These are phyloP conservation scores for Bombus consobrinus DNA, from an alignment of 1,140 invertebrate species.

Conservation along the genomic window DNA sequence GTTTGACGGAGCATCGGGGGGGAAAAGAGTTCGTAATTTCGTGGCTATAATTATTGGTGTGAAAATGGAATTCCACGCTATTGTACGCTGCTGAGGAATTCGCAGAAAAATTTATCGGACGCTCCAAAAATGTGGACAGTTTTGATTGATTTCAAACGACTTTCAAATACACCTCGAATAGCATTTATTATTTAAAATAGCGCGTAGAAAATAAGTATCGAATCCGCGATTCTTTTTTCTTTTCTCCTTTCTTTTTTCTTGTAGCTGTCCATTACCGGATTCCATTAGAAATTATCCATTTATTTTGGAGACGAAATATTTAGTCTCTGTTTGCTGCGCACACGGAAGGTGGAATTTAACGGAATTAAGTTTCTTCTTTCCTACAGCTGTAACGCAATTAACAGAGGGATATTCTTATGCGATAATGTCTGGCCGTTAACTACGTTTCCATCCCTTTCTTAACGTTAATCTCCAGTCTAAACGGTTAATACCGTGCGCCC, in stretches of 20 bases:
- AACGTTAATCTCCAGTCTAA: not conserved
- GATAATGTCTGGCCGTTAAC: constrained; percentile 12
- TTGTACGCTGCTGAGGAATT: not conserved
- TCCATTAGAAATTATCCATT: not conserved
- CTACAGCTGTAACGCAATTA: constrained; percentile 31
- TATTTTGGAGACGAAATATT: not conserved
- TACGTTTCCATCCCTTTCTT: no score
- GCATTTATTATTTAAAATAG: not conserved
- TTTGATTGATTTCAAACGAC: not conserved
- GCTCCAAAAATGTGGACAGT: not conserved
- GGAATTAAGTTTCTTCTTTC: constrained; percentile 14
- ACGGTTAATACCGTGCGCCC: no score
- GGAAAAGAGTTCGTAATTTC: constrained; percentile 11
- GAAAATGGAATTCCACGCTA: constrained; percentile 2
- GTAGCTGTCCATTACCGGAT: not conserved
- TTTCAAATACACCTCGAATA: not conserved
- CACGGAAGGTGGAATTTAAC: constrained; percentile 1
- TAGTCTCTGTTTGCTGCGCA: no score
- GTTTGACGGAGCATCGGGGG: not conserved
- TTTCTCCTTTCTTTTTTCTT: no score
- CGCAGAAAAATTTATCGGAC: not conserved
- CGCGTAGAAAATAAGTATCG: not conserved
- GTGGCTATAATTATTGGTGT: not conserved
- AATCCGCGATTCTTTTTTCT: not conserved
- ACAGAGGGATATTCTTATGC: constrained; percentile 37